phyloP scores from a whole-genome alignment of 1,140 invertebrate genomes.

The Drosophila elegans region DNA sequence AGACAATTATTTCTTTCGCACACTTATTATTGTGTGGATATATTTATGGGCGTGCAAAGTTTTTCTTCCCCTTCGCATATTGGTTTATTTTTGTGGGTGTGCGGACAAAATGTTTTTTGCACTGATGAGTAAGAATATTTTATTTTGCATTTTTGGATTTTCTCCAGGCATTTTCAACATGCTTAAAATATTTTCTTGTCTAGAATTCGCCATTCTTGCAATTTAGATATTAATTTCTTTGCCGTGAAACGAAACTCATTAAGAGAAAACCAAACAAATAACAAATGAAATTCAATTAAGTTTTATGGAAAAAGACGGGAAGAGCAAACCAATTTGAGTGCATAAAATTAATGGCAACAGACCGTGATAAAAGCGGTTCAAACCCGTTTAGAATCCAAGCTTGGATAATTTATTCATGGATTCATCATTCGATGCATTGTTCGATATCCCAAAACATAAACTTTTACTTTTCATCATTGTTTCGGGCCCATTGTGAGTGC shows the following conservation, averaged over 20 bases:
- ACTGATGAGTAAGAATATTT: conserved; percentile 15
- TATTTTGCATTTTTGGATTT: not conserved
- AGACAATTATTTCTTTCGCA: conserved; percentile 14
- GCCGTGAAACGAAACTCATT: conserved; percentile 14
- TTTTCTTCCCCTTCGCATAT: conserved; percentile 4
- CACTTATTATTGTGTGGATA: conserved; percentile 19
- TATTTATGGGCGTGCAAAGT: conserved; percentile 24
- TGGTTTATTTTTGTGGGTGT: conserved; percentile 19
- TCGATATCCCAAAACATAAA: conserved; percentile 58
- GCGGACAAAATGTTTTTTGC: not conserved
- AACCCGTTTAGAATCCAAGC: conserved; percentile 70
- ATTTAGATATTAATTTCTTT: not conserved
- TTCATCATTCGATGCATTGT: conserved; percentile 65
- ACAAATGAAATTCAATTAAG: conserved; percentile 43
- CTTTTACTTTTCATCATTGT: conserved; percentile 76
- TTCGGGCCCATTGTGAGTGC: conserved; percentile 38
- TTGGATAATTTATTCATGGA: conserved; percentile 70
- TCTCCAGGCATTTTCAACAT: conserved; percentile 2
- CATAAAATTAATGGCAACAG: conserved; percentile 58
- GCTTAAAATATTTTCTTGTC: conserved; percentile 5
- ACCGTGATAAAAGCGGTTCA: conserved; percentile 14
- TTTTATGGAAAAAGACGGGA: conserved; percentile 23
- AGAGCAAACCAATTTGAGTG: conserved; percentile 40
- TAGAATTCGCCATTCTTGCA: not conserved
- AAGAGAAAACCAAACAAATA: conserved; percentile 36